Conservation (phyloP, 2,888 invertebrate genomes). For the Dione vanillae region DNA sequence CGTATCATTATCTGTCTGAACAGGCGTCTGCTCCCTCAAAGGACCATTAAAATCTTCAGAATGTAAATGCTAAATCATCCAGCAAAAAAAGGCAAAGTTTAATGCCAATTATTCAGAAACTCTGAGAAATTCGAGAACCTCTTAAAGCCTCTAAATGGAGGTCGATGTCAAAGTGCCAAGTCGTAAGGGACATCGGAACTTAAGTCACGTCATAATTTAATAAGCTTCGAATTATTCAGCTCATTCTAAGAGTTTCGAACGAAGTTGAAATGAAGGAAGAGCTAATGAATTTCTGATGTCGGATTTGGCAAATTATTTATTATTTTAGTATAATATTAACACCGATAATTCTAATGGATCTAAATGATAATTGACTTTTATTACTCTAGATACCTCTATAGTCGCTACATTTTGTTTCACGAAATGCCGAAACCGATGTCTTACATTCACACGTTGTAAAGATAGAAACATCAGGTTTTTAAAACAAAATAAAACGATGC, state of each 20-base stretch:
- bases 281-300: constrained; percentile 37
- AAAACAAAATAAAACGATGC: too few relatives aligned
- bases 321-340: constrained; percentile 10
- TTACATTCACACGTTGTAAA: not conserved
- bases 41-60: constrained; percentile 37
- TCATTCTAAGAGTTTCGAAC: constrained; percentile 34
- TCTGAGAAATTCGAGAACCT: constrained; percentile 33
- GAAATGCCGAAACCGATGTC: too few relatives aligned
- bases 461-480: not conserved
- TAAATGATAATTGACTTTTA: not conserved
- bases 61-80: constrained; percentile 35
- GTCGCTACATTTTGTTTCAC: too few relatives aligned
- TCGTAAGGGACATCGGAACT: constrained; percentile 33
- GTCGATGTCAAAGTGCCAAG: constrained; percentile 37
- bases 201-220: constrained; percentile 43
- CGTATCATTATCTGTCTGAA: constrained; percentile 31
- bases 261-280: constrained; percentile 32
- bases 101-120: constrained; percentile 29
- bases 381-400: too few relatives aligned
- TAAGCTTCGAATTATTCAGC: constrained; percentile 43
- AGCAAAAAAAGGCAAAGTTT: constrained; percentile 31
- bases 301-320: constrained; percentile 36
- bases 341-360: not conserved
- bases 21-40: constrained; percentile 23
- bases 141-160: constrained; percentile 35